Evolutionary conservation across 2,797 vertebrate genomes (phyloP), one percentile per base, ranked within the genome.

Genomic region (Mionectes olivaceus): DNA sequence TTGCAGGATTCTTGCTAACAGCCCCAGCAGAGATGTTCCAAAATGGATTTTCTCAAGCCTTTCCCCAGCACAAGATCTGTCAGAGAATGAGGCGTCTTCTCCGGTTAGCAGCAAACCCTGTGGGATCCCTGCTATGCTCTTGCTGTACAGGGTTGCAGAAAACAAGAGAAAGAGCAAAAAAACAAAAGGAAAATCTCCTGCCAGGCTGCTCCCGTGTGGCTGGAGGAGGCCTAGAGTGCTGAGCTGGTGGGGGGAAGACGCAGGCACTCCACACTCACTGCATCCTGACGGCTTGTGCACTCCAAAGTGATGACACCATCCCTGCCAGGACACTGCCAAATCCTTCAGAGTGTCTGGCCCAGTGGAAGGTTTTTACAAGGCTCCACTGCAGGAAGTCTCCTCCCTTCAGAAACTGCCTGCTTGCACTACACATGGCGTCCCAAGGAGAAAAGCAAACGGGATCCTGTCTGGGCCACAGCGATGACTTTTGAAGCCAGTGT

Each of bases 401-500:
- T 32, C 0, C 0, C 52, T 39, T 64, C 55, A 49, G 50, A 64
- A 83, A 52, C 63, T 4, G 9, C 70, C 80, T 87, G 78, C 78
- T 94, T 2, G 0, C 2, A 5, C 56, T 53, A 19, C 35, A 15
- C 3, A 4, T 0, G 0, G 30, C 2, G 2, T 52, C 37, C 53
- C 5, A 0, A 52, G 28, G 35, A 46, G 73, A 56, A 75, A 75
- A 41, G 27, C 27, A 55, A 63, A 70, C 0, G 0, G 24, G 35
- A 30, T 67, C 43, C 69, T 4, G 2, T n/a, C 49, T 24, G 35
- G 55, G 64, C 83, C 14, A 2, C 0, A 4, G 16, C 1, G 7
- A 49, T 18, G 78, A 13, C 27, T 44, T 46, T 7, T 11, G 47
- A n/a, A 57, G 41, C 6, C 19, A 8, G 16, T 2, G 21, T 41